Evolutionary conservation across 2,113 vertebrate species (phyloP).

Genomic region (Amblyopsis rosae): DNA sequence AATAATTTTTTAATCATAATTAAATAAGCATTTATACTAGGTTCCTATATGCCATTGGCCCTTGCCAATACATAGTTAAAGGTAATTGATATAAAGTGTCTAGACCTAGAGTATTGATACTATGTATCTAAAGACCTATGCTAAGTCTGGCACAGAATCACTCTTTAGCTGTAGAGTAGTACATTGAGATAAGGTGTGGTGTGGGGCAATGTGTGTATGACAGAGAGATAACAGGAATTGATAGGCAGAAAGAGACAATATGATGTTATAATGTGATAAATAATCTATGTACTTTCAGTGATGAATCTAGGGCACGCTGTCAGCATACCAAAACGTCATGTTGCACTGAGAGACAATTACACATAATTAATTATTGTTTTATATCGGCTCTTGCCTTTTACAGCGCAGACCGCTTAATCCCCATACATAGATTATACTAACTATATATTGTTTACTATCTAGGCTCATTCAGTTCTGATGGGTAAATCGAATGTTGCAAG

Average conservation of each 20-base stretch:
- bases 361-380: conserved; percentile 43
- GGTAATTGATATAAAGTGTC: conserved; percentile 10
- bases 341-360: conserved; percentile 38
- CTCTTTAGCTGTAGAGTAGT: conserved; percentile 17
- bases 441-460: conserved; percentile 63
- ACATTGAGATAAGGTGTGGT: conserved; percentile 3
- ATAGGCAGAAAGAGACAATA: conserved; percentile 8
- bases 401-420: conserved; percentile 50
- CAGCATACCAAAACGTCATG: conserved; percentile 24
- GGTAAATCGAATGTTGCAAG: conserved; percentile 53
- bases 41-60: conserved; percentile 1
- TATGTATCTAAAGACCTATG: conserved; percentile 44
- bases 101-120: conserved; percentile 34
- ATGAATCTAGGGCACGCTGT: conserved; percentile 4
- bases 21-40: neutral
- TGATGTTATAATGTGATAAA: conserved; percentile 19
- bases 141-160: conserved; percentile 2
- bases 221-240: conserved; percentile 16
- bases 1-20: conserved; percentile 23
- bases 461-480: conserved; percentile 54
- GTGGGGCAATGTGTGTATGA: neutral
- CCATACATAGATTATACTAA: conserved; percentile 60
- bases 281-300: neutral
- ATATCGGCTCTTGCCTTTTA: conserved; percentile 52
- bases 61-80: conserved; percentile 24